Base-by-base conservation (phyloP, 1,140 invertebrate species). In the Papilio xuthus region DNA sequence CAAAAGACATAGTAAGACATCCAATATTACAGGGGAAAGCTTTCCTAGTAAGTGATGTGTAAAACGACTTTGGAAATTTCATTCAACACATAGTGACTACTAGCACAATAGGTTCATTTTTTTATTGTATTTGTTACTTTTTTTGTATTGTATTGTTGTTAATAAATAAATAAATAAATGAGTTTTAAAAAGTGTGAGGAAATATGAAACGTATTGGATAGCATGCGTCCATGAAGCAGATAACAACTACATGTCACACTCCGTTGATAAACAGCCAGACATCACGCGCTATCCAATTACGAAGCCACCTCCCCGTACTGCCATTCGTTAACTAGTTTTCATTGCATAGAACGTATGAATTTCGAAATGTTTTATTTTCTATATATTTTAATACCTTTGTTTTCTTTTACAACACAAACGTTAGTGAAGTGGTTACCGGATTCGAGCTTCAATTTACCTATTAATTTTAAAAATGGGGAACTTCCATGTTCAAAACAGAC, bases 251-350 rank as follows among this genome's bases (percentile, higher is more conserved):
- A 82, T 83, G 81, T 84, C 86, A 86, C 80, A 76, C 79, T 83
- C 80, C 78, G 78, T 81, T 83, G 86, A 90, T 88, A 86, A 88
- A 88, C 83, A 81, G 84, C 79, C 86, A 90, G 85, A 89, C 86
- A 88, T 90, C 87, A 86, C 84, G 85, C 82, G 84, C 83, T 88
- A 88, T 90, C 86, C 80, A 82, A 86, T 92, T 92, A 87, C 89
- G 82, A 78, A 84, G 80, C 77, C 81, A 73, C 81, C 80, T 81
- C 80, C 81, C 80, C 72, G 80, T 81, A 85, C 83, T 82, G 80
- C 63, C 86, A 87, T 87, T 88, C 81, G 83, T 89, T 84, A 89
- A 72, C 70, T 75, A 77, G 70, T 69, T 78, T 77, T 80, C 81
- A 83, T 83, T 83, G 79, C 77, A 82, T 82, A 78, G 82, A 37